Evolutionary conservation across 1,140 invertebrate genomes (phyloP).

Genomic region (Nymphalis io): DNA sequence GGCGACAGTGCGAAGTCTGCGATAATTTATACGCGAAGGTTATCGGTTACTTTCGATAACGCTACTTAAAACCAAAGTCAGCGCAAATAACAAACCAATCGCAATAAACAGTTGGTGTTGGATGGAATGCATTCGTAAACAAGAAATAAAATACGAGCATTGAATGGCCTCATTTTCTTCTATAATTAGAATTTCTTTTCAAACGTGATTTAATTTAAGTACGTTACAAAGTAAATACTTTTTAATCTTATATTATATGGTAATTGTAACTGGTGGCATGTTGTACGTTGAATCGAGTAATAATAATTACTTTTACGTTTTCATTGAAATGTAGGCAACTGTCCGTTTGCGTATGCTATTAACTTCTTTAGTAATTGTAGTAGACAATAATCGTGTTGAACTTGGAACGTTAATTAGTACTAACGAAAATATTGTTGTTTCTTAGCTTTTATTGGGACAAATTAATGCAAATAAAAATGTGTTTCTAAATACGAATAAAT

Average conservation of each 20-base stretch:
- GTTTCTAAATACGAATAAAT: too few species aligned
- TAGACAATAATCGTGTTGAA: too few species aligned
- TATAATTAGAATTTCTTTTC: conserved; percentile 2
- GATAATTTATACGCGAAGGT: conserved; percentile 14
- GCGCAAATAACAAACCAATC: conserved; percentile 17
- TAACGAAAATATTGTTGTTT: too few species aligned
- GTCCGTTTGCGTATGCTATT: too few species aligned
- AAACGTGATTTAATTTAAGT: conserved; percentile 8
- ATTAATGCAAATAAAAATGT: too few species aligned
- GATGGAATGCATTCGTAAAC: conserved; percentile 1
- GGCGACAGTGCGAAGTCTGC: neutral
- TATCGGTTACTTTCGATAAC: conserved; percentile 18
- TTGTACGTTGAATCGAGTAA: neutral
- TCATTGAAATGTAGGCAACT: too few species aligned
- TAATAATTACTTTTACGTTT: too few species aligned
- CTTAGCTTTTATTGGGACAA: too few species aligned
- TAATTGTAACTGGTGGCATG: neutral
- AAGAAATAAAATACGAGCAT: conserved; percentile 2
- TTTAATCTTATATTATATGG: too few species aligned
- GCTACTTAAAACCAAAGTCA: neutral
- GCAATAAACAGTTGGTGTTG: conserved; percentile 1
- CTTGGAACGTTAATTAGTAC: too few species aligned
- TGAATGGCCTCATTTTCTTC: conserved; percentile 2
- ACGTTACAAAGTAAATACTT: neutral
- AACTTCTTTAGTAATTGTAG: too few species aligned